phyloP scores from a whole-genome alignment of 2,888 invertebrate genomes.

The Sclerodermus sp. region DNA sequence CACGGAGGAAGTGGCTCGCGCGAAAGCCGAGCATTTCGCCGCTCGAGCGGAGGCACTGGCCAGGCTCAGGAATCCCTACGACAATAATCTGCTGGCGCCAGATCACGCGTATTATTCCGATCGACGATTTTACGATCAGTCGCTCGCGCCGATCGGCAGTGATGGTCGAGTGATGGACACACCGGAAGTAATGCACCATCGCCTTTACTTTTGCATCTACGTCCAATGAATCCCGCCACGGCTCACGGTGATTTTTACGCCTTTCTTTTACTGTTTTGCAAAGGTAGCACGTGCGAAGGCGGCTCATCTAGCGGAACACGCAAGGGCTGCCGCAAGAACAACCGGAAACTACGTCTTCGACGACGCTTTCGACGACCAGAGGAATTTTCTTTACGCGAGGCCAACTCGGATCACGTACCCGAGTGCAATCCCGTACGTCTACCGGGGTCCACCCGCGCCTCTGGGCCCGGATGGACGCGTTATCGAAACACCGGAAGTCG shows the following conservation, averaged over 20 bases:
- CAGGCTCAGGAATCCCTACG: constrained; percentile 17
- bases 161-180: constrained; percentile 36
- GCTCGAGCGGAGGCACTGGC: constrained; percentile 34
- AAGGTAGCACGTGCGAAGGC: constrained; percentile 52
- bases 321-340: constrained; percentile 45
- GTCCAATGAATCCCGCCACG: too few relatives aligned
- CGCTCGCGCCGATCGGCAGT: constrained; percentile 27
- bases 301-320: constrained; percentile 53
- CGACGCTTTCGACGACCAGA: constrained; percentile 13
- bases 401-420: constrained; percentile 18
- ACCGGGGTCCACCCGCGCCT: constrained; percentile 35
- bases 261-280: background rate
- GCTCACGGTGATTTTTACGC: too few relatives aligned
- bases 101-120: background rate
- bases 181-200: constrained; percentile 39
- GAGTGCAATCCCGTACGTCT: constrained; percentile 17
- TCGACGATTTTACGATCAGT: constrained; percentile 1
- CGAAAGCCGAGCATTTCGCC: constrained; percentile 37
- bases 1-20: constrained; percentile 43
- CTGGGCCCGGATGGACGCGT: constrained; percentile 34
- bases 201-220: too few relatives aligned
- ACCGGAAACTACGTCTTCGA: constrained; percentile 10
- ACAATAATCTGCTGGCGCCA: constrained; percentile 2
- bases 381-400: constrained; percentile 13
- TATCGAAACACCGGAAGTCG: constrained; percentile 36